These are phyloP conservation scores for Phylloscopus whistleri DNA, from an alignment of 2,113 vertebrate genomes.

Conservation along the genomic window DNA sequence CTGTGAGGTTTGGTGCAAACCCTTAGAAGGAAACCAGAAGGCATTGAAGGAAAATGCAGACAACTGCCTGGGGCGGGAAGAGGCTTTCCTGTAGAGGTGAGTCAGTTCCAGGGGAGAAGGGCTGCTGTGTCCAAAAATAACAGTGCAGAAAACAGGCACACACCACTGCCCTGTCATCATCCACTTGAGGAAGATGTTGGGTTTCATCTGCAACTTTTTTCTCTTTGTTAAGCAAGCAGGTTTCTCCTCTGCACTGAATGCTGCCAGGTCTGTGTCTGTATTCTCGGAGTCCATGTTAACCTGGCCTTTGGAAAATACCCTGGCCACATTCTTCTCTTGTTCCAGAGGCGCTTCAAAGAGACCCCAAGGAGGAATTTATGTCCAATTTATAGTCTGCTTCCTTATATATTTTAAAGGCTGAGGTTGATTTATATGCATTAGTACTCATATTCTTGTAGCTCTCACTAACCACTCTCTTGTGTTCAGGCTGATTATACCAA, in stretches of 20 bases:
- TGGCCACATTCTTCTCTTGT: neutral
- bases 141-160: neutral
- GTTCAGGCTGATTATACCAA: neutral
- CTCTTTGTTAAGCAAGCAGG: neutral
- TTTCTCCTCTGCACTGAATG: neutral
- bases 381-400: neutral
- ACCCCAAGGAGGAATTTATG: neutral
- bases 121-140: neutral
- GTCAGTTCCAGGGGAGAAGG: slow-evolving; percentile 40
- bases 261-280: neutral
- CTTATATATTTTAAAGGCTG: neutral
- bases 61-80: neutral
- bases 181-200: neutral
- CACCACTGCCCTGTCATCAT: rapidly evolving
- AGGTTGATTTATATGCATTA: neutral
- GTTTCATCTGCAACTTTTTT: neutral
- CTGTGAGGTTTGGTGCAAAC: neutral
- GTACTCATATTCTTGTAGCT: neutral
- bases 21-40: slow-evolving; percentile 35
- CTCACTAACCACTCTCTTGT: neutral
- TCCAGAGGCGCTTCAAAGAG: neutral
- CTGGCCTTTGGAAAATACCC: neutral
- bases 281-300: neutral
- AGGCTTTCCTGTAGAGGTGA: slow-evolving; percentile 48
- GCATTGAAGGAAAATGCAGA: neutral